Evolutionary conservation across 2,888 invertebrate species (phyloP).

Genomic region (Temnothorax ravouxi): DNA sequence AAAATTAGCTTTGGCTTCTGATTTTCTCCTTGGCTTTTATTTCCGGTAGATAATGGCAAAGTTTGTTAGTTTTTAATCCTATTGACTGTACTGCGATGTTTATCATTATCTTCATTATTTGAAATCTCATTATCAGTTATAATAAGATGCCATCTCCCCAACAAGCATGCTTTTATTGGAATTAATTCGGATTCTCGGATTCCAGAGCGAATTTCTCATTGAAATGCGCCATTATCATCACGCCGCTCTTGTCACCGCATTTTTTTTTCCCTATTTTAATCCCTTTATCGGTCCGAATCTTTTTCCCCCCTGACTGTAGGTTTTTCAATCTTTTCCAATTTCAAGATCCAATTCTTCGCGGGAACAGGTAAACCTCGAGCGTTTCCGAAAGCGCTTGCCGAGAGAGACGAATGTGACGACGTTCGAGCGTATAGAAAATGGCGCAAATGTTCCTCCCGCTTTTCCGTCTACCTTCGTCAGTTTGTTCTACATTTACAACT

Average conservation of each 20-base stretch:
- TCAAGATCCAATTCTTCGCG: conserved; percentile 53
- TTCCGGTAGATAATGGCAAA: neutral
- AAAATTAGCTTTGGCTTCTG: neutral
- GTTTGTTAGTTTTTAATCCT: conserved; percentile 14
- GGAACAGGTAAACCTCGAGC: conserved; percentile 36
- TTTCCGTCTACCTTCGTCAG: conserved; percentile 24
- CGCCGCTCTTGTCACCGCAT: neutral
- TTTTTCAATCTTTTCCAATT: conserved; percentile 66
- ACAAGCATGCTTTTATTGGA: neutral
- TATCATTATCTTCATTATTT: conserved; percentile 3
- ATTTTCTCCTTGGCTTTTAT: neutral
- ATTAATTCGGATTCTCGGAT: conserved; percentile 15
- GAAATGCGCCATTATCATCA: conserved; percentile 4
- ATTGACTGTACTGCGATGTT: neutral
- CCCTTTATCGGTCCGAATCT: conserved; percentile 26
- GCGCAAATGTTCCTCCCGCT: conserved; percentile 59
- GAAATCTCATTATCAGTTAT: neutral
- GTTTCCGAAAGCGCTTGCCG: conserved; percentile 51
- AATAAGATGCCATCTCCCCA: neutral
- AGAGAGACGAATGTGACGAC: conserved; percentile 55
- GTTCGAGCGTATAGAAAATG: conserved; percentile 55
- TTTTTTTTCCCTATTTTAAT: conserved; percentile 18
- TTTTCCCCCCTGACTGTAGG: neutral
- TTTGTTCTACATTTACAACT: conserved; percentile 64
- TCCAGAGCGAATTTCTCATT: neutral